Evolutionary conservation across 1,140 invertebrate genomes (phyloP).

Genomic region (Nautilus pompilius): DNA sequence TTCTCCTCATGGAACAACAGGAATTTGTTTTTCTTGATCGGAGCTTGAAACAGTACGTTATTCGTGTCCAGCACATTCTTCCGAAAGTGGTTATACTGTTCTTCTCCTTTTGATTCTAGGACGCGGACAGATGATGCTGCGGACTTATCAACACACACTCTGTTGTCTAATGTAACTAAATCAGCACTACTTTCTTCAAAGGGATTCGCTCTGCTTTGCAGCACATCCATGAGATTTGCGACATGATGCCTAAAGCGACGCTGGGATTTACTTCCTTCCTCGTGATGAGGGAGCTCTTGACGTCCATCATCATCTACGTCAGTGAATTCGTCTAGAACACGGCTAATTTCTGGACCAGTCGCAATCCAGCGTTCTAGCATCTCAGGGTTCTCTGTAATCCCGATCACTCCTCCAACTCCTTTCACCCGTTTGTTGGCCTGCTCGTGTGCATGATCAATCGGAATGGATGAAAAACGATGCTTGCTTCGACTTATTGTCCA

Average conservation of each 20-base stretch:
- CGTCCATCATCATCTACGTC: not conserved
- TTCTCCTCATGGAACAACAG: not conserved
- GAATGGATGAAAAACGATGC: not conserved
- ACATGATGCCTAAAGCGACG: too few species aligned
- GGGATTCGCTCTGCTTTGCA: not conserved
- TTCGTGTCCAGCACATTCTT: not conserved
- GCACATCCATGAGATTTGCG: not conserved
- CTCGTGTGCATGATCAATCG: slow-evolving; percentile 1
- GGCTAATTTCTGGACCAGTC: not conserved
- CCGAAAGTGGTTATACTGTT: not conserved
- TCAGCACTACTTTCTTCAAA: not conserved
- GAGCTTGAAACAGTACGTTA: too few species aligned
- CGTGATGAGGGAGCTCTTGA: slow-evolving; percentile 1
- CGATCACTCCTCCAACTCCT: slow-evolving; percentile 1
- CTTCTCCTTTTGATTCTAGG: not conserved
- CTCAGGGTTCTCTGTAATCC: not conserved
- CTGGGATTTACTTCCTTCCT: not conserved
- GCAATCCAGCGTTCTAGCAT: not conserved
- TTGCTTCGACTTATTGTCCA: slow-evolving; percentile 1
- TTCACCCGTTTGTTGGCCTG: slow-evolving; percentile 4
- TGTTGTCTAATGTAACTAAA: not conserved
- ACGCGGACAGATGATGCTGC: not conserved
- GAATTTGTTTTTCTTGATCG: slow-evolving; percentile 1
- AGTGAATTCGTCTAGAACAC: not conserved
- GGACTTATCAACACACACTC: not conserved